Conservation (phyloP, 2,113 vertebrate species). For the Hyperoodon ampullatus region DNA sequence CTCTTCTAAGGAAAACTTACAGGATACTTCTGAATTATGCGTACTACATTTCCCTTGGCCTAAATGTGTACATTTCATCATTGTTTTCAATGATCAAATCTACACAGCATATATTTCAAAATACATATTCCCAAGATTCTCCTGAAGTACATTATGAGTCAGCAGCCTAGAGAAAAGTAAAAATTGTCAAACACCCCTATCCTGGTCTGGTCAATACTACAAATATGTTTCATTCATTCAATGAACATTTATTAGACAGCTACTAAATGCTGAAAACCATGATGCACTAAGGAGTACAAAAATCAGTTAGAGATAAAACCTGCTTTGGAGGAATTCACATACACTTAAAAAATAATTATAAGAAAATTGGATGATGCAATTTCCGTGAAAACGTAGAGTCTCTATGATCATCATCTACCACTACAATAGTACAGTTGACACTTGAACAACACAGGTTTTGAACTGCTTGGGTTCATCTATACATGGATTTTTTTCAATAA, state of each 20-base stretch:
- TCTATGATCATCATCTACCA: constrained; percentile 9
- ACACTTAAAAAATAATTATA: constrained; percentile 51
- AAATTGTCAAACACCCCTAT: not conserved
- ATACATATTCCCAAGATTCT: not conserved
- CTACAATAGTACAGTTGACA: not conserved
- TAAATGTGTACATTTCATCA: not conserved
- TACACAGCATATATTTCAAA: constrained; percentile 37
- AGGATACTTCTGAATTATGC: constrained; percentile 1
- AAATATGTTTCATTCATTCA: not conserved
- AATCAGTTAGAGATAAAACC: not conserved
- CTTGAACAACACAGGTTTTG: not conserved
- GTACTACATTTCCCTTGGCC: not conserved
- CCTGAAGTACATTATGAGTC: not conserved
- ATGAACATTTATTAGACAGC: not conserved
- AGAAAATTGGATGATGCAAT: not conserved
- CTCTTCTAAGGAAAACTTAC: constrained; percentile 35
- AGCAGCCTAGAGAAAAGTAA: not conserved
- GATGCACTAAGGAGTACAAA: not conserved
- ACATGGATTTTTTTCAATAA: not conserved
- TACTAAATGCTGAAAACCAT: not conserved
- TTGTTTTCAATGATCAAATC: not conserved
- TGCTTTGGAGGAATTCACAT: not conserved
- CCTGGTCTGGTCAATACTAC: not conserved
- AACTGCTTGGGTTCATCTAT: not conserved
- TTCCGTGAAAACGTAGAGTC: not conserved